phyloP scores from a whole-genome alignment of 2,888 invertebrate species.

The Cantharis flavilabris region DNA sequence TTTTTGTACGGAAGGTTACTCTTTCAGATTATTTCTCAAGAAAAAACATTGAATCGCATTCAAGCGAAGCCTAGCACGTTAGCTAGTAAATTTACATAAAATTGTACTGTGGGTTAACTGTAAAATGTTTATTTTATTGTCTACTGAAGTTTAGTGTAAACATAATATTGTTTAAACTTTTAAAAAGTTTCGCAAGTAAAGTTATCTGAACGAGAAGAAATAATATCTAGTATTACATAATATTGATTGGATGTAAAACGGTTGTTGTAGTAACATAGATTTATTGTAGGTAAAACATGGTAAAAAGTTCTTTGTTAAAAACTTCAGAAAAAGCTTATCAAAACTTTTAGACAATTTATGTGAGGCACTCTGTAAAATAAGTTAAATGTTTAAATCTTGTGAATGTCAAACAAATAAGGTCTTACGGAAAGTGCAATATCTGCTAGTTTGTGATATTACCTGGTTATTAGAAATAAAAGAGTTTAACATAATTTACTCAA shows the following conservation, averaged over 20 bases:
- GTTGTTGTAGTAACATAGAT: constrained; percentile 17
- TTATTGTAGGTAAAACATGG: constrained; percentile 6
- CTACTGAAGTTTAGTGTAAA: too few species aligned
- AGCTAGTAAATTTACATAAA: too few species aligned
- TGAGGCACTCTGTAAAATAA: constrained; percentile 10
- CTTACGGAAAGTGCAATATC: background rate
- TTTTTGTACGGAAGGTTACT: too few species aligned
- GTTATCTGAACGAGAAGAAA: background rate
- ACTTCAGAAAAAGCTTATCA: constrained; percentile 14
- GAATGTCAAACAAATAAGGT: constrained; percentile 9
- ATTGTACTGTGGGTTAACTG: too few species aligned
- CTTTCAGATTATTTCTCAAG: too few species aligned
- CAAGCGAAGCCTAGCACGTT: too few species aligned
- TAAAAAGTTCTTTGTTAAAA: constrained; percentile 11
- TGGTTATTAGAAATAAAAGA: background rate
- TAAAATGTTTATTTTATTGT: too few species aligned
- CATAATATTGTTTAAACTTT: background rate
- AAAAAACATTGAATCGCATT: too few species aligned
- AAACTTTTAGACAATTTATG: constrained; percentile 16
- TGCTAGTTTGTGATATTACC: background rate
- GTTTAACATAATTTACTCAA: background rate
- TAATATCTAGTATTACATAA: background rate
- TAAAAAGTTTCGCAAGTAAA: background rate
- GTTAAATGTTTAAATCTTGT: constrained; percentile 19
- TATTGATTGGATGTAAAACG: constrained; percentile 8